A percentile compares a stretch with the other conserved stretches of the same genome.
Conservation (phyloP, 2,113 vertebrate genomes). For the Tychaedon coryphoeus region DNA sequence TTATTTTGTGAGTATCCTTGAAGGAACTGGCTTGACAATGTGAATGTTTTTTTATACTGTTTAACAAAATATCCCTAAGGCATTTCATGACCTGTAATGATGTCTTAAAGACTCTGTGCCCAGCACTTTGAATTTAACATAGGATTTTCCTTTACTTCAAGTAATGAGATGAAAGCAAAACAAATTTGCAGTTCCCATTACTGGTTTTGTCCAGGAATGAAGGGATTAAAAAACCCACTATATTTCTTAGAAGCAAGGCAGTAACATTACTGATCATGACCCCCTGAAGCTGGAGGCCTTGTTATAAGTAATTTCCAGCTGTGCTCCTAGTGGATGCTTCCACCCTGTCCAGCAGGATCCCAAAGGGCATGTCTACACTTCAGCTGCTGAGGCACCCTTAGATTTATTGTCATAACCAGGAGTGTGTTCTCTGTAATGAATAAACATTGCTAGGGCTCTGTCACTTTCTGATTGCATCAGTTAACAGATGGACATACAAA, state of each 20-base stretch:
- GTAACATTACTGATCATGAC: background rate
- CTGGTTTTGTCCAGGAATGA: background rate
- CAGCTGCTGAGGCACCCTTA: background rate
- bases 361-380: constrained; percentile 22
- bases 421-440: constrained; percentile 20
- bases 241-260: background rate
- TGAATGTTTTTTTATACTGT: background rate
- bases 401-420: constrained; percentile 43
- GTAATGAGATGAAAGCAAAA: background rate
- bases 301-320: constrained; percentile 7
- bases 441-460: constrained; percentile 27
- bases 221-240: background rate
- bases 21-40: background rate
- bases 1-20: background rate
- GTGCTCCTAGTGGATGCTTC: background rate
- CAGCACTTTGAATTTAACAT: background rate
- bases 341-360: background rate
- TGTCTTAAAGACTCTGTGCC: background rate
- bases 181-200: background rate
- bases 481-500: constrained; percentile 47
- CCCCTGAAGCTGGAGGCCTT: background rate
- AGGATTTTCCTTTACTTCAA: background rate
- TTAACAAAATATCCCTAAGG: background rate
- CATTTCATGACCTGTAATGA: background rate
- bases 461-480: constrained; percentile 13